Evolutionary conservation across 2,113 vertebrate genomes (phyloP).

Genomic region (Mungos mungo): DNA sequence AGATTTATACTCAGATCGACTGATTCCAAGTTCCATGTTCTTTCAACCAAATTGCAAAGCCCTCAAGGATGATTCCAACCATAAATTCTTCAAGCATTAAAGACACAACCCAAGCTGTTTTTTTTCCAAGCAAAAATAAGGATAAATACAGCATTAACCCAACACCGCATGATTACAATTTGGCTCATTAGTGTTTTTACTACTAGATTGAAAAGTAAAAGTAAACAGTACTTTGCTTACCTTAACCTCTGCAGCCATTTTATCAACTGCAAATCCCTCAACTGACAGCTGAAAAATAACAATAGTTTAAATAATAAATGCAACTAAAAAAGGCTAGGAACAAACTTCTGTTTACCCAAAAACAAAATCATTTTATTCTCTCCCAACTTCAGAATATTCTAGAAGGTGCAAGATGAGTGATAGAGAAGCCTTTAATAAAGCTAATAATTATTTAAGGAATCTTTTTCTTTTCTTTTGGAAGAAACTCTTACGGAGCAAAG

Average conservation of each 20-base stretch:
- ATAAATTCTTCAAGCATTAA: conserved; percentile 35
- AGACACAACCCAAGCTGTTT: background rate
- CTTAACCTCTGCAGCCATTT: conserved; percentile 98
- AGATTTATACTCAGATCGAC: background rate
- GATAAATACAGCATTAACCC: background rate
- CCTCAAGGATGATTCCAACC: conserved; percentile 13
- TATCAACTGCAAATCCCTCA: conserved; percentile 97
- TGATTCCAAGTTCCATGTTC: background rate
- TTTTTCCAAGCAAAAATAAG: background rate
- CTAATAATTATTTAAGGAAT: background rate
- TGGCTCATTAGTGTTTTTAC: background rate
- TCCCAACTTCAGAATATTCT: background rate
- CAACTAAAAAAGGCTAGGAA: conserved; percentile 6
- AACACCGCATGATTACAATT: background rate
- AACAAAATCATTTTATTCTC: background rate
- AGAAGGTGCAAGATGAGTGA: background rate
- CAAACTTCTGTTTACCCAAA: conserved; percentile 21
- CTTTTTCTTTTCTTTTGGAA: background rate
- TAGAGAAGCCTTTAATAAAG: background rate
- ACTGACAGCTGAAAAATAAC: conserved; percentile 90
- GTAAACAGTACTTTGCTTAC: conserved; percentile 83
- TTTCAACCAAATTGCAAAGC: background rate
- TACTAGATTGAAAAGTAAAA: conserved; percentile 45
- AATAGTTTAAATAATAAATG: conserved; percentile 36
- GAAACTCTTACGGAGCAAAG: background rate